Evolutionary conservation across 2,113 vertebrate species (phyloP), one percentile per base, ranked within the genome.

Genomic region (Poecile atricapillus): DNA sequence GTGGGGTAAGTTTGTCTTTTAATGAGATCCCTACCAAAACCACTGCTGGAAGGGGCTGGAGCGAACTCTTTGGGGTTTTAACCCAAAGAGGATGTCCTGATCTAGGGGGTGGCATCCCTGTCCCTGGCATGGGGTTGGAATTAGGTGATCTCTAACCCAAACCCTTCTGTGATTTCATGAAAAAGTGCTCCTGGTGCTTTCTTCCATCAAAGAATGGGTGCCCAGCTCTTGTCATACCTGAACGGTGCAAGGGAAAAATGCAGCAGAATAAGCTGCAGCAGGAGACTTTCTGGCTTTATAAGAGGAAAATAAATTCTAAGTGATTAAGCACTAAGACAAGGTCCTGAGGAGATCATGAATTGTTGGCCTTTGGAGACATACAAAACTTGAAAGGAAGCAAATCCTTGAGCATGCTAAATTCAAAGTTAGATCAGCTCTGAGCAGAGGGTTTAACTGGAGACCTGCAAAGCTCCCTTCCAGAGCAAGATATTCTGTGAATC

Each of bases 181-280:
- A 35, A 85, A 89, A 35, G 9, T 10, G 11, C 10, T 56, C 27
- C 35, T 0, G 0, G 5, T n/a, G 6, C 11, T 73, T 80, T 77
- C 31, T 83, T 83, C 35, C n/a, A 43, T 8, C 43, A 67, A 5
- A 55, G 28, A 59, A 74, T 74, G 4, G 3, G 7, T 33, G 15
- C 5, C 16, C 21, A 55, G 19, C n/a, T 84, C 25, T 59, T 55
- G 7, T 67, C 13, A 8, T 14, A 46, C 58, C 12, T 2, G 7
- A 41, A 24, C 2, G 7, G 15, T 24, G 5, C 13, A 50, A 70
- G 7, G 8, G 50, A 15, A 89, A 70, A 50, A 70, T 83, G 55
- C 25, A 69, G 50, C 11, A 65, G 50, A 23, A 13, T 2, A 27
- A 55, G 30, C 0, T 82, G 6, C 27, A 89, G 35, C 6, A 71